Evolutionary conservation across 2,113 vertebrate genomes (phyloP).

Genomic region (Corapipo altera): DNA sequence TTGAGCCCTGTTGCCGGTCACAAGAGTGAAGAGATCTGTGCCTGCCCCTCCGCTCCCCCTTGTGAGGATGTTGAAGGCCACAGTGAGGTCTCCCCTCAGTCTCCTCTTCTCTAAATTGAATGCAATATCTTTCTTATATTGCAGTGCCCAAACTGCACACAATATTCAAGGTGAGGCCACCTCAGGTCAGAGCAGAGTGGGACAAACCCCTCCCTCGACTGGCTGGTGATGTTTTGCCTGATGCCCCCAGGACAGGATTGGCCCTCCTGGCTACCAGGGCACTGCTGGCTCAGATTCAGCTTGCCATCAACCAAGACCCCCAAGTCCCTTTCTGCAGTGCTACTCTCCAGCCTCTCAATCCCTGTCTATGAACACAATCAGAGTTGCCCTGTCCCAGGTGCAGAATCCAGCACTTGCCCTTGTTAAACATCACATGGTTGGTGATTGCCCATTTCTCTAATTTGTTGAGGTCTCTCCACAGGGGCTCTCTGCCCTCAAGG

Average conservation of each 20-base stretch:
- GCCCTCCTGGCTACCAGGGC: background rate
- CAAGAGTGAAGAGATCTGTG: background rate
- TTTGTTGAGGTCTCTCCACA: background rate
- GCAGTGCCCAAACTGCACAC: background rate
- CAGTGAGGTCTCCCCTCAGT: background rate
- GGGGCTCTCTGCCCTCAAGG: background rate
- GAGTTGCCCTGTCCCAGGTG: background rate
- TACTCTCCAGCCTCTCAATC: background rate
- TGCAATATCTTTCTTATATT: background rate
- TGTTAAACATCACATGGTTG: background rate
- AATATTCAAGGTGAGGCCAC: rapidly evolving
- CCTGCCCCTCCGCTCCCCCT: background rate
- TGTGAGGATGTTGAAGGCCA: background rate
- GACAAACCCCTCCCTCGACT: background rate
- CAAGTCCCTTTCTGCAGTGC: background rate
- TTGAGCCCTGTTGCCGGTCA: background rate
- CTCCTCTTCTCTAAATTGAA: background rate
- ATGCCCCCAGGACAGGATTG: rapidly evolving
- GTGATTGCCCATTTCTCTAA: background rate
- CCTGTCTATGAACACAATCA: background rate
- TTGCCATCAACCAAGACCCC: background rate
- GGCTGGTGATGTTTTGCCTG: rapidly evolving
- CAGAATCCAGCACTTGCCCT: background rate
- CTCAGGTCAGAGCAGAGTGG: rapidly evolving
- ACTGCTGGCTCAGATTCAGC: background rate